Base-by-base conservation (phyloP, 2,888 invertebrate species). In the Synanthedon andrenaeformis region DNA sequence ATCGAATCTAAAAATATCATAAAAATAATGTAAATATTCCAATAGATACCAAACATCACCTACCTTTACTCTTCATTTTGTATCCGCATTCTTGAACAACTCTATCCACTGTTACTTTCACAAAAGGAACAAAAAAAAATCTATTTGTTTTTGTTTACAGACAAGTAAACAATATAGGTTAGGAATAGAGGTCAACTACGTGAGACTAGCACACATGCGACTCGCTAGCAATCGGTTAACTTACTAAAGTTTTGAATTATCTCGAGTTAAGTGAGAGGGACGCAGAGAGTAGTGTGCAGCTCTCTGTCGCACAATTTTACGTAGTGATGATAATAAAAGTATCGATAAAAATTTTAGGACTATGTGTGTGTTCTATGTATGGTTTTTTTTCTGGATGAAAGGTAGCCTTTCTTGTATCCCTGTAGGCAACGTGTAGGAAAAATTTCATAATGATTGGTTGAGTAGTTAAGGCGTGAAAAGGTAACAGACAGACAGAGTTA, bases 171-270 rank as follows among this genome's bases (percentile, higher is more conserved):
- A 51, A 50, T 35, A 51, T 53, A 53, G 57, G 58, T 60, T 57
- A 53, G 51, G 51, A 13, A 74, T 69, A 65, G 66, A 66, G 73
- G 75, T 75, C 72, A 74, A 61, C 55, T 57, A 58, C 55, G 41
- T 57, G 52, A 56, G 53, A 53, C 58, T 56, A 55, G 56, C 63
- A 69, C 69, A 65, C 80, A 72, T 65, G 72, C 72, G 69, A 57
- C 62, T 63, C 65, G 69, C 57, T 58, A 61, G 67, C 68, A 67
- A 63, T 66, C 72, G 65, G 68, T 63, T 69, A 62, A 67, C 76
- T 79, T 69, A 82, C 79, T 80, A 75, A 58, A 53, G 17, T 49
- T 53, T 52, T 51, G 70, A 74, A 65, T 75, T 70, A 78, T 76
- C 77, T 79, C 67, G 56, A 52, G 62, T 61, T 58, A 62, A 59